A percentile compares a stretch with the other conserved stretches of the same genome.
phyloP scores from a whole-genome alignment of 2,888 invertebrate species.

The Trichacis sp. region DNA sequence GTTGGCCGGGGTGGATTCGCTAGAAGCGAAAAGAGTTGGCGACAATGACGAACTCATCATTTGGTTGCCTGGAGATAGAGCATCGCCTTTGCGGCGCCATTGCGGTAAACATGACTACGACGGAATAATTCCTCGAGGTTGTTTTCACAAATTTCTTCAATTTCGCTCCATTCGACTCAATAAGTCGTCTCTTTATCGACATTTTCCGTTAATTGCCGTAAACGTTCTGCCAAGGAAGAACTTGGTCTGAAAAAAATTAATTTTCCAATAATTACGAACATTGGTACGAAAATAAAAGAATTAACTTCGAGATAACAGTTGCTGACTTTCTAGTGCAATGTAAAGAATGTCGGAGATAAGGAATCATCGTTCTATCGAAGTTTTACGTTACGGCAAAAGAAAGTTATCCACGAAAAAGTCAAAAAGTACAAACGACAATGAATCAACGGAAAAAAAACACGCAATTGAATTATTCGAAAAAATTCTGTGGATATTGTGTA shows the following conservation, averaged over 20 bases:
- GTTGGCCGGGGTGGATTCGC: slow-evolving; percentile 84
- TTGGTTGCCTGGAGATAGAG: slow-evolving; percentile 93
- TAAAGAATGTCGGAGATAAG: too few species aligned
- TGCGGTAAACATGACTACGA: slow-evolving; percentile 96
- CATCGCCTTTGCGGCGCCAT: slow-evolving; percentile 94
- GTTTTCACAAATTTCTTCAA: slow-evolving; percentile 91
- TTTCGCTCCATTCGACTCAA: slow-evolving; percentile 91
- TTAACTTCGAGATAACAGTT: too few species aligned
- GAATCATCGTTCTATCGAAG: too few species aligned
- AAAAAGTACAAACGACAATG: too few species aligned
- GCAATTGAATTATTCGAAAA: too few species aligned
- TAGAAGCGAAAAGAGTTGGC: slow-evolving; percentile 97
- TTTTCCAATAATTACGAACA: too few species aligned
- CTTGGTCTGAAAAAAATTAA: slow-evolving; percentile 66
- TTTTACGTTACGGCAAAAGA: too few species aligned
- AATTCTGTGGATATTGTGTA: too few species aligned
- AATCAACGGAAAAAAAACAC: too few species aligned
- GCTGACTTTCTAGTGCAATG: too few species aligned
- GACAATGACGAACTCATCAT: slow-evolving; percentile 94
- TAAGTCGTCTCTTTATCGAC: slow-evolving; percentile 86
- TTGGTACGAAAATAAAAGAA: too few species aligned
- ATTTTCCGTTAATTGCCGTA: slow-evolving; percentile 90
- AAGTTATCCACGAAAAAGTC: too few species aligned
- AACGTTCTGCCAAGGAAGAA: slow-evolving; percentile 80
- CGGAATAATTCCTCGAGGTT: slow-evolving; percentile 94